Percentiles rank a stretch among this genome's conserved stretches.
phyloP scores from a whole-genome alignment of 2,888 invertebrate species.

The Zaprionus obscuricornis region DNA sequence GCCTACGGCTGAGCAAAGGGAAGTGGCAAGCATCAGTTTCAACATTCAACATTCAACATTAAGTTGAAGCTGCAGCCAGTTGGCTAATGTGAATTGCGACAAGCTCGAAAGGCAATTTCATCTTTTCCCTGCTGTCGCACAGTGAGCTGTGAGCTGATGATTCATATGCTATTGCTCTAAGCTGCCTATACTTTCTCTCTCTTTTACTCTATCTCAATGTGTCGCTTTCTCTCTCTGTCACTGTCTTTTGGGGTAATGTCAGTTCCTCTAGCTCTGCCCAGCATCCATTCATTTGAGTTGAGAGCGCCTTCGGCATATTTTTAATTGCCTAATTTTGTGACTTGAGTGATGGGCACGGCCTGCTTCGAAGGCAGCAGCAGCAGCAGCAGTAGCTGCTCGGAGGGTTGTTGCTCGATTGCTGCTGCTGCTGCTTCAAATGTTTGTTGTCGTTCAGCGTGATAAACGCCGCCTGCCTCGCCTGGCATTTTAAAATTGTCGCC shows the following conservation, averaged over 20 bases:
- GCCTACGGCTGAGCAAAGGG: not conserved
- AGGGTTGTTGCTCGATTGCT: slow-evolving; percentile 49
- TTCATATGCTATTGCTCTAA: slow-evolving; percentile 65
- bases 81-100: slow-evolving; percentile 53
- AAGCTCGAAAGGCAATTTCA: slow-evolving; percentile 62
- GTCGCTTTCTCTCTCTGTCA: too few species aligned
- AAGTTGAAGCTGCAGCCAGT: slow-evolving; percentile 2
- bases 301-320: slow-evolving; percentile 82
- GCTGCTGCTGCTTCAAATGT: slow-evolving; percentile 47
- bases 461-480: slow-evolving; percentile 67
- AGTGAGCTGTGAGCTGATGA: slow-evolving; percentile 64
- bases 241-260: not conserved
- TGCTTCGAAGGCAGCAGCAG: too few species aligned
- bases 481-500: slow-evolving; percentile 80
- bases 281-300: slow-evolving; percentile 63
- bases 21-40: not conserved
- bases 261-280: slow-evolving; percentile 3
- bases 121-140: slow-evolving; percentile 23
- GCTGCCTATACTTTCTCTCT: slow-evolving; percentile 33
- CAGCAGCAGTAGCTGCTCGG: slow-evolving; percentile 9
- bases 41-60: too few species aligned
- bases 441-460: slow-evolving; percentile 72
- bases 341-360: slow-evolving; percentile 80
- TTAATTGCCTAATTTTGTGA: slow-evolving; percentile 83
- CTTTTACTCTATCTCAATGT: too few species aligned